These are phyloP conservation scores for Microctenopoma steveboyesi DNA, from an alignment of 2,797 vertebrate species.

Conservation along the genomic window DNA sequence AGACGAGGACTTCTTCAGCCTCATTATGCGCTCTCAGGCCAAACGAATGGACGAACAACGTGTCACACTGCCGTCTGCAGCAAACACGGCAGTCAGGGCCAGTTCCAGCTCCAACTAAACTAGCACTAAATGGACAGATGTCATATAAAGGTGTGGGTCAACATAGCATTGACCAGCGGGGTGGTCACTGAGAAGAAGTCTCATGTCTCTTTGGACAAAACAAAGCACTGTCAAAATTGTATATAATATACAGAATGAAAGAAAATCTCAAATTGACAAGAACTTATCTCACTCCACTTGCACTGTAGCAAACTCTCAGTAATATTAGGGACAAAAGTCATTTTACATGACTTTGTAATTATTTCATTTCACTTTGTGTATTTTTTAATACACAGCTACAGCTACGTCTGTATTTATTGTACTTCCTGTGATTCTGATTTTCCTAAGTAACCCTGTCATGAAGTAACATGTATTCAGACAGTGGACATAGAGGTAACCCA, in stretches of 20 bases:
- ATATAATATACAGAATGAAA: constrained; percentile 36
- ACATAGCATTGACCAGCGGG: background rate
- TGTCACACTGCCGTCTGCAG: constrained; percentile 86
- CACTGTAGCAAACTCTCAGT: constrained; percentile 35
- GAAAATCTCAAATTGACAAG: constrained; percentile 21
- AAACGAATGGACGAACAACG: constrained; percentile 98
- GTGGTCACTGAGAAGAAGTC: constrained; percentile 28
- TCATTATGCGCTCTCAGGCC: constrained; percentile 95
- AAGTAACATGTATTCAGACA: constrained; percentile 16
- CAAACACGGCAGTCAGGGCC: constrained; percentile 69
- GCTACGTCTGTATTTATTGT: constrained; percentile 72
- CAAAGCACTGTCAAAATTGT: constrained; percentile 65
- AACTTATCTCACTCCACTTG: constrained; percentile 45
- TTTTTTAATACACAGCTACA: constrained; percentile 69
- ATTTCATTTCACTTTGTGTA: constrained; percentile 64
- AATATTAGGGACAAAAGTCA: constrained; percentile 57
- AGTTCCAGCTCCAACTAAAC: constrained; percentile 55
- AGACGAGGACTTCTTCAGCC: constrained; percentile 98
- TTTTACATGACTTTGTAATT: constrained; percentile 36
- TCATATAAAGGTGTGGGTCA: constrained; percentile 23
- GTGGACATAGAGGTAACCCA: constrained; percentile 45
- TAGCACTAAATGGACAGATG: constrained; percentile 36
- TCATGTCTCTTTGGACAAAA: constrained; percentile 35
- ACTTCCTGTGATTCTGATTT: constrained; percentile 39
- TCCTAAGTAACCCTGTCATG: constrained; percentile 53